Conservation (phyloP, 1,140 invertebrate species). For the Lepeophtheirus salmonis region DNA sequence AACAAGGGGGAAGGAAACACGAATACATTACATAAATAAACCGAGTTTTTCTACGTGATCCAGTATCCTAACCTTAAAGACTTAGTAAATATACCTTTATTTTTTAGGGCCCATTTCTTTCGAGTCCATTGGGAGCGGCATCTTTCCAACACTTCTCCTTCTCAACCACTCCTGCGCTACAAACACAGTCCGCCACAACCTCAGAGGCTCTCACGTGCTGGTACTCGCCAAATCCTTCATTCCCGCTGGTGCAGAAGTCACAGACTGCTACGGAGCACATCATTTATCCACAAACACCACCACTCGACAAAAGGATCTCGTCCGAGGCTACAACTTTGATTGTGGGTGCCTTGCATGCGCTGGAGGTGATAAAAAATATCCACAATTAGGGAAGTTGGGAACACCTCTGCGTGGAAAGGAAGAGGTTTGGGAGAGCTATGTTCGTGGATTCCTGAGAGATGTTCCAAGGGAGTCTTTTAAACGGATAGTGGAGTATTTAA, state of each 20-base stretch:
- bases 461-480: not conserved
- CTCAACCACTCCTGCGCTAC: conserved; percentile 6
- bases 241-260: not conserved
- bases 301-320: not conserved
- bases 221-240: not conserved
- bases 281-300: not conserved
- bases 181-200: not conserved
- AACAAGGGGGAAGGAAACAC: no score
- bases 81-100: not conserved
- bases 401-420: not conserved
- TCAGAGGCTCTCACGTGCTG: not conserved
- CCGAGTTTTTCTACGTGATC: no score
- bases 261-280: not conserved
- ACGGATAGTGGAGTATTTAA: not conserved
- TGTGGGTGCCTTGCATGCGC: not conserved
- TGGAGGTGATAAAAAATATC: no score
- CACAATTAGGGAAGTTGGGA: no score
- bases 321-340: not conserved
- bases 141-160: conserved; percentile 8
- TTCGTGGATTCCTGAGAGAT: no score
- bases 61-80: not conserved
- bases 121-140: not conserved
- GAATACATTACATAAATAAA: no score
- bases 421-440: not conserved
- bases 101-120: not conserved